Conservation (phyloP, 1,140 invertebrate species). For the Adoxophyes honmai region DNA sequence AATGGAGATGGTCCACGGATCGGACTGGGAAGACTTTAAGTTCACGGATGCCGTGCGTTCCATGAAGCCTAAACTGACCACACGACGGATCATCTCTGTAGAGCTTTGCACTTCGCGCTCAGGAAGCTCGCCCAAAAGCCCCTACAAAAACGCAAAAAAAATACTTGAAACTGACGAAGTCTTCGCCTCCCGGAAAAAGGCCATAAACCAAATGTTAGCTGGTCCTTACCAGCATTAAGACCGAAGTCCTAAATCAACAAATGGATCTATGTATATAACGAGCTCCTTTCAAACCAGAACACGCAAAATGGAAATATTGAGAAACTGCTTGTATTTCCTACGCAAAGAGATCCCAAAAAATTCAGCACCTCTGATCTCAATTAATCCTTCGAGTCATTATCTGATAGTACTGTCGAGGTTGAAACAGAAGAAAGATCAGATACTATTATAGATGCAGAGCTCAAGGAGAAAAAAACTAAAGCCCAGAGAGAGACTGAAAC, state of each 20-base stretch:
- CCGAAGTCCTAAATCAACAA: constrained; percentile 3
- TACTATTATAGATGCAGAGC: not conserved
- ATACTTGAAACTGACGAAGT: too few relatives aligned
- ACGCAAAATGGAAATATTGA: constrained; percentile 8
- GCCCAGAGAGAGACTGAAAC: not conserved
- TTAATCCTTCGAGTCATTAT: not conserved
- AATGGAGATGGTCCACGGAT: not conserved
- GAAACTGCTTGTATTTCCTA: not conserved
- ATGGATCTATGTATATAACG: not conserved
- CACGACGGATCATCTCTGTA: not conserved
- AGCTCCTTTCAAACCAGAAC: not conserved
- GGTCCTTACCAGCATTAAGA: not conserved
- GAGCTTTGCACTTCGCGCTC: too few relatives aligned
- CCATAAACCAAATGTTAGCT: not conserved
- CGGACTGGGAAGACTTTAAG: not conserved
- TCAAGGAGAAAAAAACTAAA: too few relatives aligned
- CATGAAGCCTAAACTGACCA: not conserved
- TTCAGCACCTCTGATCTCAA: not conserved
- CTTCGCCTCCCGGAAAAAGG: not conserved
- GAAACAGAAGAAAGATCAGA: not conserved
- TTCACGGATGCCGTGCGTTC: not conserved
- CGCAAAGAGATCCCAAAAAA: not conserved
- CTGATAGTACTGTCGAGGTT: constrained; percentile 7
- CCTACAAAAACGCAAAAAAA: too few relatives aligned
- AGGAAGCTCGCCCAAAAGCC: too few relatives aligned